Conservation (phyloP, 2,113 vertebrate species). For the Ondatra zibethicus region DNA sequence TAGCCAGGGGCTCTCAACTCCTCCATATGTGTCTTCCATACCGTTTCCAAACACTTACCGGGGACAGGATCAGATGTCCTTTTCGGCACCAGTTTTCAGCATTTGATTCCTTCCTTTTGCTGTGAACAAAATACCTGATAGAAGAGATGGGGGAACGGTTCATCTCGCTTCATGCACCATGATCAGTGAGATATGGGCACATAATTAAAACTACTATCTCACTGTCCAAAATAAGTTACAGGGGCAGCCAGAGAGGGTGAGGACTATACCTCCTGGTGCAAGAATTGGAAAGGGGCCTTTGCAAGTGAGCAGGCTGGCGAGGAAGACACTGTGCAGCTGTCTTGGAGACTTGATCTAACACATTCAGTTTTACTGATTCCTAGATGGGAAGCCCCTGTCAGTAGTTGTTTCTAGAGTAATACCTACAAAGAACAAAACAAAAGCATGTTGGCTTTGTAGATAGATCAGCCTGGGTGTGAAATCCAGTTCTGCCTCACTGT, state of each 20-base stretch:
- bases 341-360: background rate
- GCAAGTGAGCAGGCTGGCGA: background rate
- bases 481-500: background rate
- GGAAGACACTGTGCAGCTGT: accelerated
- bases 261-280: background rate
- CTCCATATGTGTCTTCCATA: background rate
- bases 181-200: background rate
- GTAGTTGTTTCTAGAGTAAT: slow-evolving; percentile 2
- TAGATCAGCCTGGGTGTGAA: background rate
- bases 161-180: background rate
- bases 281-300: background rate
- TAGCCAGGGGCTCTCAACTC: background rate
- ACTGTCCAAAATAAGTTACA: background rate
- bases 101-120: background rate
- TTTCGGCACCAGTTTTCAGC: no score
- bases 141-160: background rate
- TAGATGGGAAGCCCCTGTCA: background rate
- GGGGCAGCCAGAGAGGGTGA: background rate
- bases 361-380: background rate
- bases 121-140: background rate
- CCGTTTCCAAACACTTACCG: background rate
- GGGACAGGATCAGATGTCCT: background rate
- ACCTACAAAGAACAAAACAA: background rate
- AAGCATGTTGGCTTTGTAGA: background rate
- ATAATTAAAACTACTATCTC: background rate